These are phyloP conservation scores for Pachycephus smyrnensis DNA, from an alignment of 2,888 invertebrate species.

Conservation along the genomic window DNA sequence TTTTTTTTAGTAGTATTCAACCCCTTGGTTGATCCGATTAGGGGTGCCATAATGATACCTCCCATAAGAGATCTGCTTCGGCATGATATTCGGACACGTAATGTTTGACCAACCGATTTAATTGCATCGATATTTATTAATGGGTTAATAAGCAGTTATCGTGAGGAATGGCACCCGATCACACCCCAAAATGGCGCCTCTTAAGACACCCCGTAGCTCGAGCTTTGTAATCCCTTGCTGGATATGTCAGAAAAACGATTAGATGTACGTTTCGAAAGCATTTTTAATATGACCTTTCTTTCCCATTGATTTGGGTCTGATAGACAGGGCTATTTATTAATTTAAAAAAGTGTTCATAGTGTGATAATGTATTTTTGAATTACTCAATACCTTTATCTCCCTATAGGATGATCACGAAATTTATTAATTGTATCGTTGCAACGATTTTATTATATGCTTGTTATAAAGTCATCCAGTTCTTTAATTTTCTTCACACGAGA, in stretches of 20 bases:
- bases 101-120: slow-evolving; percentile 1
- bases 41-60: neutral
- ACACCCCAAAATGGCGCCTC: slow-evolving; percentile 1
- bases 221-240: neutral
- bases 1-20: neutral
- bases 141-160: slow-evolving; percentile 2
- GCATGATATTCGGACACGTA: neutral
- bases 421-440: neutral
- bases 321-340: neutral
- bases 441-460: neutral
- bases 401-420: neutral
- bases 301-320: neutral
- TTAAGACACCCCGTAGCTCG: neutral
- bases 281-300: neutral
- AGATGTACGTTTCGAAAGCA: neutral
- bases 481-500: neutral
- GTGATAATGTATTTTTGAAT: neutral
- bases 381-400: neutral
- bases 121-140: slow-evolving; percentile 5
- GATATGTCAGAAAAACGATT: neutral
- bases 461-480: neutral
- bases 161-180: neutral
- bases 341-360: neutral
- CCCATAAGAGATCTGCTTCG: neutral
- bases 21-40: neutral